Evolutionary conservation across 2,888 invertebrate genomes (phyloP).

Genomic region (Galeruca laticollis): DNA sequence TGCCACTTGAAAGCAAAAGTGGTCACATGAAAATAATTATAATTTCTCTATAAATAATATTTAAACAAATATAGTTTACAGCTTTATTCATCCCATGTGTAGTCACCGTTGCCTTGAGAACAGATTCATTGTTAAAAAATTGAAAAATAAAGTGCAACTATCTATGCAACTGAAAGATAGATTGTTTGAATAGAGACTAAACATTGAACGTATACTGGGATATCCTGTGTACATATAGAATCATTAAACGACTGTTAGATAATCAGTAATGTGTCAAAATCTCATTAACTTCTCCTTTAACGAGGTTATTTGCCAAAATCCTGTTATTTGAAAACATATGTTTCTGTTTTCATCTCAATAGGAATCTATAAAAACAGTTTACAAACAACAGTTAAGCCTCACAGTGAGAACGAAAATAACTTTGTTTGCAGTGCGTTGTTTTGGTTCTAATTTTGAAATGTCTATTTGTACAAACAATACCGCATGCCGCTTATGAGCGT

Average conservation of each 20-base stretch:
- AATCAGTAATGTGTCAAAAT: not conserved
- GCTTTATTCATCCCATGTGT: not conserved
- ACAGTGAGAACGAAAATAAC: constrained; percentile 35
- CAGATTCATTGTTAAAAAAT: too few species aligned
- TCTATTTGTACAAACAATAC: constrained; percentile 28
- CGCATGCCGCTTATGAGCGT: not conserved
- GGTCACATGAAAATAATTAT: too few species aligned
- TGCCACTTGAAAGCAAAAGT: too few species aligned
- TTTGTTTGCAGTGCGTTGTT: constrained; percentile 42
- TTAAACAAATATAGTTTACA: too few species aligned
- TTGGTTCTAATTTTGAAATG: constrained; percentile 36
- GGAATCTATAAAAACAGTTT: constrained; percentile 1
- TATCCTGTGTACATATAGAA: constrained; percentile 2
- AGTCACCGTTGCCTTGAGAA: not conserved
- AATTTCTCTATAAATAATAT: too few species aligned
- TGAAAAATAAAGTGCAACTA: too few species aligned
- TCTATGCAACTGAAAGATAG: not conserved
- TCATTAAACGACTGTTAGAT: not conserved
- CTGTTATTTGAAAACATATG: not conserved
- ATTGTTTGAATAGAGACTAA: not conserved
- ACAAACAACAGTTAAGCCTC: constrained; percentile 7
- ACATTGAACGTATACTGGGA: not conserved
- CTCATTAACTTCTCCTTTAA: constrained; percentile 6
- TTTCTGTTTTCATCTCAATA: not conserved
- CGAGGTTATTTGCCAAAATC: constrained; percentile 1